These are phyloP conservation scores for Drosophila kohkoa DNA, from an alignment of 1,140 invertebrate species.

Conservation along the genomic window DNA sequence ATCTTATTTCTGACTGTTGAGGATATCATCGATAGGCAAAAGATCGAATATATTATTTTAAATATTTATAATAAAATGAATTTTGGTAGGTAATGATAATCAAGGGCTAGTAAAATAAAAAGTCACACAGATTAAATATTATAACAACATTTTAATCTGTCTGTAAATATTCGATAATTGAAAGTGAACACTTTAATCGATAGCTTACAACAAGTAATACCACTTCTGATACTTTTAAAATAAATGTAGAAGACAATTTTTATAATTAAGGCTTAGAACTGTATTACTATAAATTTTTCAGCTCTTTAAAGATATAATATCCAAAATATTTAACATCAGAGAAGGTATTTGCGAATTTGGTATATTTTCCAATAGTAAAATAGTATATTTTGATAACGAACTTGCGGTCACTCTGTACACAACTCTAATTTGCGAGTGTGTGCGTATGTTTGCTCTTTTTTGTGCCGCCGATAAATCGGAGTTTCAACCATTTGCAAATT, in stretches of 20 bases:
- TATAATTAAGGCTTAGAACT: no score
- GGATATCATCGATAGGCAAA: not conserved
- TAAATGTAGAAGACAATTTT: no score
- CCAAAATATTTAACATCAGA: no score
- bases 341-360: no score
- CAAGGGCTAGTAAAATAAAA: no score
- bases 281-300: no score
- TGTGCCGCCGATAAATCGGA: slow-evolving; percentile 62
- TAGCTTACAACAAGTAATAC: not conserved
- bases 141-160: not conserved
- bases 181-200: not conserved
- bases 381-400: not conserved
- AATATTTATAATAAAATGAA: no score
- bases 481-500: slow-evolving; percentile 39
- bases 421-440: slow-evolving; percentile 33
- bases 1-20: not conserved
- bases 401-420: not conserved
- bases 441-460: slow-evolving; percentile 43
- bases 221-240: not conserved
- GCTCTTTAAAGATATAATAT: no score
- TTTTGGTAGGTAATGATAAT: no score
- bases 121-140: no score
- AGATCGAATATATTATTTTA: not conserved
- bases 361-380: no score
- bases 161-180: not conserved